Conservation (phyloP, 2,888 invertebrate genomes). For the Mycalesis mineus region DNA sequence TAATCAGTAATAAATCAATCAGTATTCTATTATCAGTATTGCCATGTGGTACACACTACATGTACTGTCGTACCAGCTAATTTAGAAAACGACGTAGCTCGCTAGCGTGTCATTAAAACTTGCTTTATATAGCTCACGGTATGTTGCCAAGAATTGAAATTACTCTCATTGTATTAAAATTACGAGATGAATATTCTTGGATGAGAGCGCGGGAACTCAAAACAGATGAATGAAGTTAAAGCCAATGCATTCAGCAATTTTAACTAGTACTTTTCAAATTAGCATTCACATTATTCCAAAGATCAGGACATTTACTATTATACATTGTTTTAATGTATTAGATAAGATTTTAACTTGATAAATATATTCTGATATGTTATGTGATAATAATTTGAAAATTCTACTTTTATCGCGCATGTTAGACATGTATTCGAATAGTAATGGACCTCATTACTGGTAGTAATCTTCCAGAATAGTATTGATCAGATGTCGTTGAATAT, state of each 20-base stretch:
- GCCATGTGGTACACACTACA: neutral
- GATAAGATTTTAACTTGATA: no score
- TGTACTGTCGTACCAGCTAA: neutral
- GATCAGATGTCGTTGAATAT: conserved; percentile 38
- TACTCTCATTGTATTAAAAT: conserved; percentile 20
- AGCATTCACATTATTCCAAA: no score
- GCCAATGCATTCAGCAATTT: neutral
- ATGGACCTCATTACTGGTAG: neutral
- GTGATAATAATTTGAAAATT: neutral
- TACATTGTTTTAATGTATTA: no score
- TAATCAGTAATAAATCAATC: neutral
- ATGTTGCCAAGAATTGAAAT: conserved; percentile 25
- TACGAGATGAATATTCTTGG: conserved; percentile 12
- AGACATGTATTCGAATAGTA: neutral
- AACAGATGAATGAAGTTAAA: conserved; percentile 16
- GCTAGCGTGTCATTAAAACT: conserved; percentile 17
- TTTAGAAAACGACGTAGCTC: conserved; percentile 5
- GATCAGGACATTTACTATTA: no score
- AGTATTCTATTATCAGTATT: neutral
- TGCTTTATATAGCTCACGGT: conserved; percentile 22
- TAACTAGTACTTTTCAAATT: neutral
- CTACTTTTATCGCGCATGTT: neutral
- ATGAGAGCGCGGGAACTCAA: conserved; percentile 5
- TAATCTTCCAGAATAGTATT: conserved; percentile 20
- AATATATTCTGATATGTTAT: neutral